phyloP scores from a whole-genome alignment of 2,888 invertebrate genomes.

The Aricia artaxerxes region DNA sequence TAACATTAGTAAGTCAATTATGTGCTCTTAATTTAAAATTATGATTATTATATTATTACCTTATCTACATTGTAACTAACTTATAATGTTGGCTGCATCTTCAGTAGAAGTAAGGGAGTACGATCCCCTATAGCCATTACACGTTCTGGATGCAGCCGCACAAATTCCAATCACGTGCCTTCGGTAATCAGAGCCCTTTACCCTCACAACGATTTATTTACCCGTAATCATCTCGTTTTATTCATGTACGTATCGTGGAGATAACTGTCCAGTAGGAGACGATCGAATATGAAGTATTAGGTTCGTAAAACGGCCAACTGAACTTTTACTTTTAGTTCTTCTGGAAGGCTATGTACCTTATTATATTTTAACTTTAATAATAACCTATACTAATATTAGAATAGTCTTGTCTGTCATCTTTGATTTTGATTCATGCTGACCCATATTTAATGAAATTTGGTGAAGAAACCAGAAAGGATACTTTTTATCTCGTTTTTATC shows the following conservation, averaged over 20 bases:
- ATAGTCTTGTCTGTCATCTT: too few species aligned
- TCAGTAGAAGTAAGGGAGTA: slow-evolving; percentile 37
- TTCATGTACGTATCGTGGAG: neutral
- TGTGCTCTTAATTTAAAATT: too few species aligned
- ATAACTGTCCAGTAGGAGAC: neutral
- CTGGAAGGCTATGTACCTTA: neutral
- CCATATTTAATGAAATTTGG: too few species aligned
- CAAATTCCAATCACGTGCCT: slow-evolving; percentile 44
- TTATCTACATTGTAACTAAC: slow-evolving; percentile 1
- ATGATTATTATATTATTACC: too few species aligned
- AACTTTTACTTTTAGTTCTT: neutral
- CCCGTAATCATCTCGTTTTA: slow-evolving; percentile 28
- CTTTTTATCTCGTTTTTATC: too few species aligned
- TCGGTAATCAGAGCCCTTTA: slow-evolving; percentile 51
- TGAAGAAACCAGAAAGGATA: too few species aligned
- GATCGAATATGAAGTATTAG: neutral
- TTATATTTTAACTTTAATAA: too few species aligned
- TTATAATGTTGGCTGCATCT: slow-evolving; percentile 10
- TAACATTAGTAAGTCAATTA: too few species aligned
- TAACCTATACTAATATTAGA: too few species aligned
- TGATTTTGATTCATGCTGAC: too few species aligned
- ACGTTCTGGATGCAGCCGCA: slow-evolving; percentile 37
- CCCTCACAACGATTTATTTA: slow-evolving; percentile 48
- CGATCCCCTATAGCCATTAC: slow-evolving; percentile 33
- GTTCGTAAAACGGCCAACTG: neutral